A percentile compares a stretch with the other conserved stretches of the same genome.
phyloP scores from a whole-genome alignment of 2,888 invertebrate species.

The Andrena trimmerana region DNA sequence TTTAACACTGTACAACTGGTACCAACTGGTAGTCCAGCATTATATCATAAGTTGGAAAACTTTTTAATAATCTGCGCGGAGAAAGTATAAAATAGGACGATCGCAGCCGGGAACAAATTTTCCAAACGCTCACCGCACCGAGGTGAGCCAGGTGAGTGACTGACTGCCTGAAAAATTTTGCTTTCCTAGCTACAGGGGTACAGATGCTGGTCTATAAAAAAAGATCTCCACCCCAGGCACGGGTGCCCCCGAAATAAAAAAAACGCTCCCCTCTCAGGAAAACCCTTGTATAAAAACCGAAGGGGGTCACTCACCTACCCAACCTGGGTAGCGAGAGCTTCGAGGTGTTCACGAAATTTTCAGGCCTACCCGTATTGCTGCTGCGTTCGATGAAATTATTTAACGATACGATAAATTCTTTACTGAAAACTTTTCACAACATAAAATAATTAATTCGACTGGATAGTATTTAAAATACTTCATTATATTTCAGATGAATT shows the following conservation, averaged over 20 bases:
- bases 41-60: background rate
- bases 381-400: constrained; percentile 30
- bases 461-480: no score
- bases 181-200: constrained; percentile 81
- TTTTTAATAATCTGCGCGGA: background rate
- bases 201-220: constrained; percentile 84
- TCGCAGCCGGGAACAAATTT: constrained; percentile 56
- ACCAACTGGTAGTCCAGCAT: background rate
- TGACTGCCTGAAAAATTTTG: constrained; percentile 83
- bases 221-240: constrained; percentile 79
- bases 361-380: constrained; percentile 4
- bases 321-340: constrained; percentile 74
- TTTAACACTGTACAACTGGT: constrained; percentile 10
- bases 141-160: constrained; percentile 84
- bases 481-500: no score
- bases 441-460: background rate
- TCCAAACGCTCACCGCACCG: constrained; percentile 77
- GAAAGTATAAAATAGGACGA: background rate
- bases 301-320: constrained; percentile 82
- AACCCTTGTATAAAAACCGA: constrained; percentile 83
- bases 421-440: background rate
- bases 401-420: background rate
- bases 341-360: constrained; percentile 57
- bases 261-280: constrained; percentile 79
- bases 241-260: constrained; percentile 79